Evolutionary conservation across 2,888 invertebrate genomes (phyloP), one percentile per base, ranked within the genome.

Genomic region (Cyrtodaria siliqua): DNA sequence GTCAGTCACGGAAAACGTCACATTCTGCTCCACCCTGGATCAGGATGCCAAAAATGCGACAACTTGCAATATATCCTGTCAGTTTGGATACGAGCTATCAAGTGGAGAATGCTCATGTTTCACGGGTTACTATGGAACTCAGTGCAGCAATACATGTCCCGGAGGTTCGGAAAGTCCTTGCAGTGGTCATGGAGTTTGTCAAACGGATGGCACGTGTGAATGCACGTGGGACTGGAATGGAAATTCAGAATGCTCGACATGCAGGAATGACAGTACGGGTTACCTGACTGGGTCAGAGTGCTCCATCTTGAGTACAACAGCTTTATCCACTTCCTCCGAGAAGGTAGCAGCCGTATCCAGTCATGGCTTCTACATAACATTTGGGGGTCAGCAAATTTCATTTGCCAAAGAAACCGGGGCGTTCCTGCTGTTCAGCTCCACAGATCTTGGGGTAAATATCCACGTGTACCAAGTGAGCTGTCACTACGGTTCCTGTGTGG

Each of bases 151-250:
- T 9, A 70, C 75, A 0, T 88, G 88, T 57, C 88, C 86, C 1
- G 88, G 86, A 9, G 81, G 81, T 20, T 85, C 87, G 0, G 68
- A 72, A 27, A 62, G 62, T 24, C 86, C 87, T 0, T 88, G 88
- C 56, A 82, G 67, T 53, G 61, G 63, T 27, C 86, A 86, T 55
- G 88, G 88, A n/a, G 56, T 49, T 8, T 88, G 88, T 50, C 49
- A 55, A 23, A 23, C 56, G 8, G 55, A 75, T 53, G 87, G 85
- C 16, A 67, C 66, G n/a, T 88, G 88, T 68, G 50, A 55, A 8
- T 88, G 88, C 55, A 76, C 75, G 56, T 85, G 82, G 76, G 86
- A 87, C 73, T 88, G 88, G 88, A 38, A 67, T 44, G 85, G 84
- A 26, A 67, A 57, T 0, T 14, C 57, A 8, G 62, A 76, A 27